Evolutionary conservation across 2,888 invertebrate species (phyloP).

Genomic region (Drosophila antonietae): DNA sequence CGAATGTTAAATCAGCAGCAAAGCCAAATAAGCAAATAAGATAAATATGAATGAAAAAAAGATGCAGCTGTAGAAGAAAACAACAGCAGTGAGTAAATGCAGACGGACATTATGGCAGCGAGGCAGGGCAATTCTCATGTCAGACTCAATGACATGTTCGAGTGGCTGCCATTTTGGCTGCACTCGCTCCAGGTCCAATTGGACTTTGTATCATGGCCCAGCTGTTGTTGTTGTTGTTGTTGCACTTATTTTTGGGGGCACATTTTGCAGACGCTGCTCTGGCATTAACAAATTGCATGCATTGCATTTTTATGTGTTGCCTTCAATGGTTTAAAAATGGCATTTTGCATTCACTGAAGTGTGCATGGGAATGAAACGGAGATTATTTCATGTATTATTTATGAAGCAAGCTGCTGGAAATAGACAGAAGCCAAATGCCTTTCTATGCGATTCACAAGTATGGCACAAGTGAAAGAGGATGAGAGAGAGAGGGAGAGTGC

Average conservation of each 20-base stretch:
- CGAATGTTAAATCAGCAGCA: conserved; percentile 20
- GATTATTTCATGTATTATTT: conserved; percentile 34
- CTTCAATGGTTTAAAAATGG: conserved; percentile 37
- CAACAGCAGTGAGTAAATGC: conserved; percentile 27
- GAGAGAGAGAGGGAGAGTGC: background rate
- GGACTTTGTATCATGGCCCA: conserved; percentile 44
- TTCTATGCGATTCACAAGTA: conserved; percentile 12
- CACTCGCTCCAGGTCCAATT: conserved; percentile 27
- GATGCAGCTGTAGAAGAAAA: conserved; percentile 19
- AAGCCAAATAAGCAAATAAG: conserved; percentile 25
- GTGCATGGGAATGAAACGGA: conserved; percentile 15
- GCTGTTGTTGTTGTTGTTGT: conserved; percentile 20
- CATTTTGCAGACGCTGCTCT: conserved; percentile 33
- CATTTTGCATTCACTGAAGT: conserved; percentile 38
- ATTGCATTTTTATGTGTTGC: conserved; percentile 46
- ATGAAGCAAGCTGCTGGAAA: conserved; percentile 19
- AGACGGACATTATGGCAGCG: conserved; percentile 28
- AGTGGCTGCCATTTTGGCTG: conserved; percentile 41
- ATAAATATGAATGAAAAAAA: conserved; percentile 4
- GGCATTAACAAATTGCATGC: conserved; percentile 51
- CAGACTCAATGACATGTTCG: conserved; percentile 49
- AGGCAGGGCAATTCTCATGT: conserved; percentile 13
- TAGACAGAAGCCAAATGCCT: background rate
- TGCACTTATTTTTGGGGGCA: conserved; percentile 31
- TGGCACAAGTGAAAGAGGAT: background rate